Evolutionary conservation across 2,797 vertebrate genomes (phyloP).

Genomic region (Sandelia bainsii): DNA sequence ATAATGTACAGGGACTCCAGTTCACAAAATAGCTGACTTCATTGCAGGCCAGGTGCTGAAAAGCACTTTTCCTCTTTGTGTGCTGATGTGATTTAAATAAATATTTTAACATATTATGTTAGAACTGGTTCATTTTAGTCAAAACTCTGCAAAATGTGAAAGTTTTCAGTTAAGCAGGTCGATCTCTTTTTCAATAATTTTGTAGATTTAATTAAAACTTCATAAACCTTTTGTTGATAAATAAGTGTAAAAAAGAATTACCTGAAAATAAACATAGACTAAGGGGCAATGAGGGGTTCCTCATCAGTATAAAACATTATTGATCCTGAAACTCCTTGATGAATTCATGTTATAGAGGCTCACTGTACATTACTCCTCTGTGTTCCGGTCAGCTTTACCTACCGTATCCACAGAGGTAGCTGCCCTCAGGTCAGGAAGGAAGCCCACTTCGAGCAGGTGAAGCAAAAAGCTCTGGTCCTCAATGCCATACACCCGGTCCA

Average conservation of each 20-base stretch:
- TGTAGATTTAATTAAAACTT: constrained; percentile 2
- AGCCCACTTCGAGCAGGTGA: constrained; percentile 96
- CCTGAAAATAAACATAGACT: constrained; percentile 2
- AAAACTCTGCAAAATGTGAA: not conserved
- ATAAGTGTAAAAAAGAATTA: constrained; percentile 17
- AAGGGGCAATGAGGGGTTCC: constrained; percentile 8
- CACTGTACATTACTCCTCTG: not conserved
- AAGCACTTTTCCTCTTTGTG: not conserved
- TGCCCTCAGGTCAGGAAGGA: constrained; percentile 95
- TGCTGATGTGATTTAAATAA: constrained; percentile 8
- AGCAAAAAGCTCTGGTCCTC: constrained; percentile 96
- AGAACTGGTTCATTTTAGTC: constrained; percentile 3
- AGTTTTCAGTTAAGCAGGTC: not conserved
- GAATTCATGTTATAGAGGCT: constrained; percentile 20
- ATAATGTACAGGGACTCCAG: not conserved
- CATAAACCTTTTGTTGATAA: constrained; percentile 26
- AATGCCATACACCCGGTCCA: constrained; percentile 97
- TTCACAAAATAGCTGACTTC: constrained; percentile 9
- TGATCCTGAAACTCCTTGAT: constrained; percentile 26
- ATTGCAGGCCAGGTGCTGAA: constrained; percentile 10
- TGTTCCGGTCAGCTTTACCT: constrained; percentile 17
- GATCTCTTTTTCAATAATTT: not conserved
- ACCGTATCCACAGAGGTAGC: constrained; percentile 96
- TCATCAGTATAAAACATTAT: constrained; percentile 38
- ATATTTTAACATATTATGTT: not conserved